Base-by-base conservation (phyloP, 1,140 invertebrate genomes). In the Dendrolimus kikuchii region DNA sequence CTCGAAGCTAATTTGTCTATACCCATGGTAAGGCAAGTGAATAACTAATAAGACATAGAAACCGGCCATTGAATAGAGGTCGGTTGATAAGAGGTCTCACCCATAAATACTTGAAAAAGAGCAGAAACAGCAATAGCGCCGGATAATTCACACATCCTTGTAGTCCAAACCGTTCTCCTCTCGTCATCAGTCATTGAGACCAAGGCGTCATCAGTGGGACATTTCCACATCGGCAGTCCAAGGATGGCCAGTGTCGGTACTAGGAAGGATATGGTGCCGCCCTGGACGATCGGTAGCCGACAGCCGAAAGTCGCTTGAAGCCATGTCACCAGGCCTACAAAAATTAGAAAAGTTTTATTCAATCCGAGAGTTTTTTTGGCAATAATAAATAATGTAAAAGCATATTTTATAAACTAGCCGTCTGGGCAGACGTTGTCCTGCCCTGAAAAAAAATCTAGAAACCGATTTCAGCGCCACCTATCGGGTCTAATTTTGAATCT, bases 161-260 rank as follows among this genome's bases (percentile, higher is more conserved):
- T 84, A 54, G 87, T 93, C 95, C 95, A 96, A 5, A 95, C 73
- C 56, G 92, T 90, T 0, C 91, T 89, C 6, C 90, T 81, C 40
- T 92, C 89, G 1, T 89, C 89, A 0, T 69, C 57, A 0, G 87
- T 81, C 90, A 93, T 91, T n/a, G 85, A 80, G 5, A 84, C 74
- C 6, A 94, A 59, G 7, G 82, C 68, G 2, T 87, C 86, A 0
- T 73, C 55, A 0, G 80, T 62, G 0, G 95, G 95, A 73, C 95
- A 97, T 62, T 92, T 89, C 94, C 93, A 95, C 59, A 91, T 88
- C 1, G 94, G 93, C 45, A 96, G 80, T 57, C 90, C 90, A 3
- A 97, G 85, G 65, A 97, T 94, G 0, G 95, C 94, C n/a, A 96
- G 75, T 1, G 94, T 94, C 0, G 95, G 95, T 5, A 95, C 92